Percentiles rank a stretch among this genome's conserved stretches.
Evolutionary conservation across 2,113 vertebrate genomes (phyloP).

Genomic region (Microtus oregoni): DNA sequence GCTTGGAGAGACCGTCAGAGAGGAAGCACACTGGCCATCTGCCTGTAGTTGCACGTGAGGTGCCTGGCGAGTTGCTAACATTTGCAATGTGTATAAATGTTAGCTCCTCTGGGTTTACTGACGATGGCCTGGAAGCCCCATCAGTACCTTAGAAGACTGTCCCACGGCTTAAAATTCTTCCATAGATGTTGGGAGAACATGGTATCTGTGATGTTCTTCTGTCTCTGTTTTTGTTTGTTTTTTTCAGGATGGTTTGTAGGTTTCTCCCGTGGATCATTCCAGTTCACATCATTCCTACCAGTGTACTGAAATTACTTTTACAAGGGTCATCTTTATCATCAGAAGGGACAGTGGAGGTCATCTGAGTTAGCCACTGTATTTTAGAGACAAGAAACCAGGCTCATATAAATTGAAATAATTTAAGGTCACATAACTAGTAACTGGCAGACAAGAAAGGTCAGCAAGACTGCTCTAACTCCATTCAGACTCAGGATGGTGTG

Average conservation of each 20-base stretch:
- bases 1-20: background rate
- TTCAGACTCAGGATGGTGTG: background rate
- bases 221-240: background rate
- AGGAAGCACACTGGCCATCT: background rate
- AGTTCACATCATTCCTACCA: background rate
- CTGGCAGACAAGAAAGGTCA: background rate
- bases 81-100: constrained; percentile 38
- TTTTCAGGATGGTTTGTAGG: background rate
- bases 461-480: too few species aligned
- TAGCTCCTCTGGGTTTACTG: background rate
- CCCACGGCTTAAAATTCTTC: background rate
- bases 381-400: background rate
- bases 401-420: background rate
- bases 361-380: background rate
- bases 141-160: background rate
- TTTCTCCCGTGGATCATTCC: background rate
- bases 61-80: background rate
- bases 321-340: background rate
- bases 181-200: background rate
- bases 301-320: background rate
- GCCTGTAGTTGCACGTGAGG: background rate
- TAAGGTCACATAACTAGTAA: background rate
- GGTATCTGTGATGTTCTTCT: background rate
- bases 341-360: background rate
- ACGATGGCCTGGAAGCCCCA: background rate